Conservation (phyloP, 1,140 invertebrate species). For the Lasioglossum baleicum region DNA sequence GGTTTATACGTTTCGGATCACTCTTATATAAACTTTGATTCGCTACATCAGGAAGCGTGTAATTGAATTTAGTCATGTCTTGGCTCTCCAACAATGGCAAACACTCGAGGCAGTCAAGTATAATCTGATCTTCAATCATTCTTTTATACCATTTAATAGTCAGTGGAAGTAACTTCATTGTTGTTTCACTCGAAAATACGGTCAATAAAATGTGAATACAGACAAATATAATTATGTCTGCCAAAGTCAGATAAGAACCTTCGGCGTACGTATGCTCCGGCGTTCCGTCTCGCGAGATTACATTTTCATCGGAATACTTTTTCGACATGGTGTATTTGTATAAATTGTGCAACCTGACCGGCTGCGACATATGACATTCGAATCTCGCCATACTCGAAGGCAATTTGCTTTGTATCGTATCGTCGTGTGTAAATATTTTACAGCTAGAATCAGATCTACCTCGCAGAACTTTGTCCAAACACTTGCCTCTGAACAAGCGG, state of each 20-base stretch:
- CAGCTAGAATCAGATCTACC: conserved; percentile 85
- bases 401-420: conserved; percentile 69
- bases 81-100: conserved; percentile 42
- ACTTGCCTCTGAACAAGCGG: conserved; percentile 91
- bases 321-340: conserved; percentile 86
- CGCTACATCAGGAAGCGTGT: conserved; percentile 64
- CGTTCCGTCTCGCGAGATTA: no score
- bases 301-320: no score
- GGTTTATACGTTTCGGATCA: conserved; percentile 89
- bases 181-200: conserved; percentile 74
- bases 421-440: conserved; percentile 72
- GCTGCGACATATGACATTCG: conserved; percentile 92
- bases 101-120: conserved; percentile 67
- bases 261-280: conserved; percentile 89
- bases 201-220: conserved; percentile 85
- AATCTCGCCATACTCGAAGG: conserved; percentile 86
- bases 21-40: conserved; percentile 88
- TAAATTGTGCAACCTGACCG: conserved; percentile 92
- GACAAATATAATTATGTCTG: conserved; percentile 91
- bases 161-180: conserved; percentile 83
- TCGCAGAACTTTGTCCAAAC: conserved; percentile 97
- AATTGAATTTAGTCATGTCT: conserved; percentile 34
- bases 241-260: conserved; percentile 89
- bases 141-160: conserved; percentile 84
- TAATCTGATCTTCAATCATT: conserved; percentile 73